Evolutionary conservation across 30 jellyfish, hydroid and myxozoan species (phyloP), one percentile per base, ranked within the genome.

Genomic region (Turritopsis rubra): DNA sequence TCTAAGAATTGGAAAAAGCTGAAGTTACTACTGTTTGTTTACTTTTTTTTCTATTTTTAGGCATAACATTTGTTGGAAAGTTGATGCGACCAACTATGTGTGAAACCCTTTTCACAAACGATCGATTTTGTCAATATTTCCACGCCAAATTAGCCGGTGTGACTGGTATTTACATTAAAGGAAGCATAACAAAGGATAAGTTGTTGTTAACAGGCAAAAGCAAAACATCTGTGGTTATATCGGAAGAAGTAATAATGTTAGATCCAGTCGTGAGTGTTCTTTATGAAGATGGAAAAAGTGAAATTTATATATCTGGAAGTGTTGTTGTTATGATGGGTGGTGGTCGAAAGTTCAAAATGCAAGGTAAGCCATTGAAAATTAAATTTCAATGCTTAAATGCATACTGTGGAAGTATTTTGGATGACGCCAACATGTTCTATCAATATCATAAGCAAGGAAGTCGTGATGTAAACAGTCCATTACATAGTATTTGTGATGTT

Each of bases 171-270:
- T n/a, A n/a, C 19, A 9, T 68, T 23, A 68, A 68, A 27, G 77
- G 77, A 8, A 27, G 28, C 19, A 68, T 68, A 8, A 68, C 77
- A n/a, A 68, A 68, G 19, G 77, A 68, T 0, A 71, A 18, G 28
- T 83, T n/a, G 79, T 68, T 25, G 53, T 83, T 78, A 52, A 70
- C 66, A 52, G 85, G 83, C 77, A 72, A 81, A n/a, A 53, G 65
- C 82, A 53, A 41, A 83, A 79, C 77, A n/a, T 68, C 77, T 8
- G 16, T 68, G 77, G 19, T 23, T 68, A 68, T 68, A n/a, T 68
- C 77, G 19, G 31, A 68, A 68, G 77, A 68, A 19, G 30, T 68
- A 16, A 68, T n/a, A 9, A 68, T 68, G 77, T 0, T 68, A 68
- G 30, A 68, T 22, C 77, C 77, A 0, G 77, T 68, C 19, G 77